Evolutionary conservation across 2,888 invertebrate species (phyloP), one percentile per base, ranked within the genome.

Genomic region (Chrysodeixis includens): DNA sequence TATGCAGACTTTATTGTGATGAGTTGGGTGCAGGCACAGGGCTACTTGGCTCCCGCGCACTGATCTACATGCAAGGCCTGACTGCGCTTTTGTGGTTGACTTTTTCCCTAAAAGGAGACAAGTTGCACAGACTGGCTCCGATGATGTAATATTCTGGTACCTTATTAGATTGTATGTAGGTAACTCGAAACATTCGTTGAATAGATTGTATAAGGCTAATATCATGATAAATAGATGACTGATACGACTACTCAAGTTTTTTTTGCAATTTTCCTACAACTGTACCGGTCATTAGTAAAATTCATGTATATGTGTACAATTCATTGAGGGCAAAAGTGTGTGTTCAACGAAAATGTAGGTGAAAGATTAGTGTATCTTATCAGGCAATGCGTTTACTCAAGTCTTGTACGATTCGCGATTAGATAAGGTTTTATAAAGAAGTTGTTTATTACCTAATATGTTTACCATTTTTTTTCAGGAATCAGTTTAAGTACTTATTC

Each of bases 281-380:
- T 18, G 18, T 18, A 49, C 9, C 46, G 46, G 59, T 59, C 52
- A 55, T 60, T 69, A 12, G 40, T 53, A 35, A 40, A n/a, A 49
- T 35, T n/a, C 56, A 59, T 1, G 5, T 16, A 54, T 54, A 65
- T 66, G 53, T 56, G 60, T 58, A 67, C 64, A 74, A 57, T 54
- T 62, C 61, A 20, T 67, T 57, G 62, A 46, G 70, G 0, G 40
- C 0, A 49, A 49, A 46, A 66, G 66, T 72, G 75, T 60, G 70
- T 69, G 66, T 76, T 35, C 53, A 69, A 57, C 52, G 58, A 67
- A 82, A 83, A 88, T 86, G 70, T 88, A 86, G 86, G 86, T 86
- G 82, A 87, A 83, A 66, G 80, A 83, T 83, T 82, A 82, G 51
- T 30, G 79, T 87, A 89, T 81, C 85, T 88, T 89, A 90, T 91